Evolutionary conservation across 2,113 vertebrate species (phyloP), one percentile per base, ranked within the genome.

Genomic region (Microtus montanus): DNA sequence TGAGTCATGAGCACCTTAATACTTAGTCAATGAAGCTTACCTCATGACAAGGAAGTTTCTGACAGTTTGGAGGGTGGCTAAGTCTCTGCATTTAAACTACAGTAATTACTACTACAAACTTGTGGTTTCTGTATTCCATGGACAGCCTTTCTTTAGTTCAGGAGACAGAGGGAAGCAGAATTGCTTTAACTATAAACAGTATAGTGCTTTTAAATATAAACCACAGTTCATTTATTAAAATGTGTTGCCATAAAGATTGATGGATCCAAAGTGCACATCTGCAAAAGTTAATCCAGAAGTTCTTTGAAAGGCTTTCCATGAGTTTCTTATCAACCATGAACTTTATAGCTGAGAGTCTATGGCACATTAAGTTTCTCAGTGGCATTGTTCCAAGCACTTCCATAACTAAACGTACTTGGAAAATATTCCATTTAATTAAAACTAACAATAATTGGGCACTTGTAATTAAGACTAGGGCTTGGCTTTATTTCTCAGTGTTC

Each of bases 211-310:
- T 78, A 97, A 96, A 94, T 94, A 93, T 89, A 95, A 96, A 88
- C 79, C 68, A 86, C 71, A 89, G 91, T 41, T 68, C 68, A 90
- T 93, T 94, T 93, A 92, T 89, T 96, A 93, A 96, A 95, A 90
- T 97, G 77, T 88, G 61, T 92, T 94, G n/a, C 49, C 73, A 95
- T 96, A 91, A 96, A 96, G 84, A 97, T 90, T 96, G 85, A 96
- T 90, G 77, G 68, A 89, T 88, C 80, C 61, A 83, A 95, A 94
- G 41, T 66, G 19, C 83, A 26, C 6, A 71, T 96, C 90, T 96
- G 61, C 79, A 95, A 88, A 92, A 90, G 54, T 92, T 96, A 95
- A 83, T 88, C 47, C 10, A 66, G 41, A 91, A 64, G 5, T 89
- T 26, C 66, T 93, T 7, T 91, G 83, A 85, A 93, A 12, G n/a